Conservation (phyloP, 2,888 invertebrate genomes). For the Abrostola triplasia region DNA sequence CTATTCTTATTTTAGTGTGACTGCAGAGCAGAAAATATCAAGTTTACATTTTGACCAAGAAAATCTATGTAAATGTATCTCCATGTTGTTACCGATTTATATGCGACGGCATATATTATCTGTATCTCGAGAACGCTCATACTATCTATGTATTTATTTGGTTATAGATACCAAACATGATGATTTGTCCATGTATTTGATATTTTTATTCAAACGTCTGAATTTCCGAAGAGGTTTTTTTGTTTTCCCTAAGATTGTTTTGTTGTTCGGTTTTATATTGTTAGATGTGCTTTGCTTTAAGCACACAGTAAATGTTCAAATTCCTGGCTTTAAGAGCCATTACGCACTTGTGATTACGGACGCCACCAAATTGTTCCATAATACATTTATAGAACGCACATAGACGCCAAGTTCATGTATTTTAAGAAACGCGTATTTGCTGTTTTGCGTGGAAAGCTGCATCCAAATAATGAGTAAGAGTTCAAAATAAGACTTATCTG, state of each 20-base stretch:
- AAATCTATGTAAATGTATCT: conserved; percentile 69
- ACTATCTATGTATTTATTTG: conserved; percentile 56
- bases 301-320: neutral
- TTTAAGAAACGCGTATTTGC: neutral
- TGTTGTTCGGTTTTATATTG: too few species aligned
- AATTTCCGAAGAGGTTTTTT: conserved; percentile 5
- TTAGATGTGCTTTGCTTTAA: neutral
- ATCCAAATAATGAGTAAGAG: too few species aligned
- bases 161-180: conserved; percentile 43
- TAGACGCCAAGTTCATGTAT: too few species aligned
- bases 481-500: neutral
- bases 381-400: neutral
- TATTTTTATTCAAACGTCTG: conserved; percentile 29
- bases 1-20: conserved; percentile 44
- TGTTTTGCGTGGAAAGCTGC: neutral
- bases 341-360: neutral
- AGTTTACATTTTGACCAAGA: conserved; percentile 69
- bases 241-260: neutral
- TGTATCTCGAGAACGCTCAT: conserved; percentile 58
- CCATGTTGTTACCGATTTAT: conserved; percentile 70
- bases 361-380: neutral
- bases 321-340: neutral
- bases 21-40: conserved; percentile 51
- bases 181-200: conserved; percentile 36
- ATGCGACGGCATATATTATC: conserved; percentile 67